A percentile compares a stretch with the other conserved stretches of the same genome.
Evolutionary conservation across 2,888 invertebrate genomes (phyloP).

Genomic region (Phaedon cochleariae): DNA sequence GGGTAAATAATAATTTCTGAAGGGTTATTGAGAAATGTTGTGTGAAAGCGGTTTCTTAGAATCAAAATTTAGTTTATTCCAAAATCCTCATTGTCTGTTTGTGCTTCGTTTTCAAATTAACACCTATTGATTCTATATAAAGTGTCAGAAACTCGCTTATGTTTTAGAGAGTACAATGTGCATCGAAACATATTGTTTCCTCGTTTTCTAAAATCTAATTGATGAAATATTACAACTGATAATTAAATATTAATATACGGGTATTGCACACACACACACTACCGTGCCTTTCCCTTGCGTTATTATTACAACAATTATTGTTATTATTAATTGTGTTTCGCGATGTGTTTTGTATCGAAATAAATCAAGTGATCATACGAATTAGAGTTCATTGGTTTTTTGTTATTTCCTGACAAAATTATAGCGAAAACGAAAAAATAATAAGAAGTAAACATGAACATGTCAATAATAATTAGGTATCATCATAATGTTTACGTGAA

Average conservation of each 20-base stretch:
- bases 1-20: no score
- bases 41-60: no score
- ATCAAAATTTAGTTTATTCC: no score
- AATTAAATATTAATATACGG: not conserved
- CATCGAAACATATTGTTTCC: not conserved
- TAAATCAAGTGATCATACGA: not conserved
- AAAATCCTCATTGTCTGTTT: no score
- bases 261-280: not conserved
- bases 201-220: slow-evolving; percentile 7
- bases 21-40: no score
- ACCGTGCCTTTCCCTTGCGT: not conserved
- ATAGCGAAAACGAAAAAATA: not conserved
- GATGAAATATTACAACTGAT: not conserved
- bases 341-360: slow-evolving; percentile 2
- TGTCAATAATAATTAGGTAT: not conserved
- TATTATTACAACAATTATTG: not conserved
- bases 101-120: no score
- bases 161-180: no score
- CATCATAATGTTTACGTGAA: no score
- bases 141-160: no score
- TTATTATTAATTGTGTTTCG: not conserved
- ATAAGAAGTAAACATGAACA: not conserved
- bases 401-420: not conserved
- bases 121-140: no score
- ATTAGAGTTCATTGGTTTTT: not conserved